phyloP scores from a whole-genome alignment of 2,888 invertebrate genomes.

The Romanomermis culicivorax region DNA sequence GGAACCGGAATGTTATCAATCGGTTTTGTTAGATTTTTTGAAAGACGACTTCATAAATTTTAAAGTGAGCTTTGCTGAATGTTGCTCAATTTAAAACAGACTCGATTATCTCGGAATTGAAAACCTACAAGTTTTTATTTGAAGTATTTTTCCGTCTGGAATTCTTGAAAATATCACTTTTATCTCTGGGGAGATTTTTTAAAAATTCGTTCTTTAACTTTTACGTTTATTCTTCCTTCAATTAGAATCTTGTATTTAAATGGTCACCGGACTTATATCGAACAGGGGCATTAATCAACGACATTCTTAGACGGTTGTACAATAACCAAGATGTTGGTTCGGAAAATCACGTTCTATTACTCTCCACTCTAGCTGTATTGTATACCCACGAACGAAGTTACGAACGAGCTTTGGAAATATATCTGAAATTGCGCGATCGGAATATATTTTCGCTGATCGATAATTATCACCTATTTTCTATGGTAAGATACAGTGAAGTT shows the following conservation, averaged over 20 bases:
- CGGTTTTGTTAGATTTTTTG: constrained; percentile 12
- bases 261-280: constrained; percentile 11
- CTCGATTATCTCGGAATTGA: too few relatives aligned
- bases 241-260: constrained; percentile 1
- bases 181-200: too few relatives aligned
- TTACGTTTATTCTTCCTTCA: too few relatives aligned
- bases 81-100: too few relatives aligned
- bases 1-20: constrained; percentile 24
- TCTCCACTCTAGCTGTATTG: constrained; percentile 19
- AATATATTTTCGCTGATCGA: constrained; percentile 24
- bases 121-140: too few relatives aligned
- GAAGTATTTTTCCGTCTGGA: too few relatives aligned
- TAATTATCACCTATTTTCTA: constrained; percentile 21
- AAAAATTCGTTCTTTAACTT: too few relatives aligned
- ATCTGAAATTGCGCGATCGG: constrained; percentile 9
- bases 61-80: background rate
- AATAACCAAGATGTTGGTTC: constrained; percentile 10
- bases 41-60: constrained; percentile 4
- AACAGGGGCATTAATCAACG: constrained; percentile 6
- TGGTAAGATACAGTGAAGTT: too few relatives aligned
- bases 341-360: constrained; percentile 10
- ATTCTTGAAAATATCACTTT: too few relatives aligned
- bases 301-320: constrained; percentile 4
- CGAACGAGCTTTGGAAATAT: constrained; percentile 12
- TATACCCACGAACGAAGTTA: constrained; percentile 22